These are phyloP conservation scores for Alcedo quadribrachys DNA, from an alignment of 2,797 vertebrate species.

Conservation along the genomic window DNA sequence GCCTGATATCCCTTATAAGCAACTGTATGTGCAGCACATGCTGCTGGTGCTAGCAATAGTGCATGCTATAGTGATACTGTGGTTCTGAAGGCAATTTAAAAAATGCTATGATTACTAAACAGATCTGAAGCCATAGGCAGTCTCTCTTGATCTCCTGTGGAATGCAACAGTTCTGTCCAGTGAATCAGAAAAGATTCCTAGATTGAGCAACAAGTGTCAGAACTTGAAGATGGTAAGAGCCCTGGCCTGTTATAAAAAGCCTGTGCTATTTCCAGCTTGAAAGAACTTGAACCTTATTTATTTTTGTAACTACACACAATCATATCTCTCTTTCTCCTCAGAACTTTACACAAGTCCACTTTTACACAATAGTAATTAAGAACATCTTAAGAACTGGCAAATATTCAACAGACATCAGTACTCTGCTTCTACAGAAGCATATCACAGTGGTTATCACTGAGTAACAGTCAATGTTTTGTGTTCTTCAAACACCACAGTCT, in stretches of 20 bases:
- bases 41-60: neutral
- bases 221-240: neutral
- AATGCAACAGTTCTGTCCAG: neutral
- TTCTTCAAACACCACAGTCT: neutral
- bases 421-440: neutral
- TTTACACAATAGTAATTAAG: neutral
- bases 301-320: neutral
- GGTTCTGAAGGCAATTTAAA: neutral
- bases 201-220: neutral
- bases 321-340: neutral
- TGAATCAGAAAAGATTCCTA: neutral
- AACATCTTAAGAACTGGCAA: neutral
- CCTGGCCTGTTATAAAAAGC: neutral
- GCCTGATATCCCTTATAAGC: neutral
- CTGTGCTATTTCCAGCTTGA: neutral
- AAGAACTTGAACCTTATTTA: neutral
- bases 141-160: neutral
- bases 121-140: neutral
- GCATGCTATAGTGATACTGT: accelerated
- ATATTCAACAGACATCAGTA: neutral
- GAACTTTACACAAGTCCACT: neutral
- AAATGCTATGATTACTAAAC: neutral
- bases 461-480: neutral
- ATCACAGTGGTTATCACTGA: neutral
- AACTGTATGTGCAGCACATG: neutral